A percentile compares a stretch with the other conserved stretches of the same genome.
Conservation (phyloP, 2,113 vertebrate genomes). For the Leucoraja erinaceus region DNA sequence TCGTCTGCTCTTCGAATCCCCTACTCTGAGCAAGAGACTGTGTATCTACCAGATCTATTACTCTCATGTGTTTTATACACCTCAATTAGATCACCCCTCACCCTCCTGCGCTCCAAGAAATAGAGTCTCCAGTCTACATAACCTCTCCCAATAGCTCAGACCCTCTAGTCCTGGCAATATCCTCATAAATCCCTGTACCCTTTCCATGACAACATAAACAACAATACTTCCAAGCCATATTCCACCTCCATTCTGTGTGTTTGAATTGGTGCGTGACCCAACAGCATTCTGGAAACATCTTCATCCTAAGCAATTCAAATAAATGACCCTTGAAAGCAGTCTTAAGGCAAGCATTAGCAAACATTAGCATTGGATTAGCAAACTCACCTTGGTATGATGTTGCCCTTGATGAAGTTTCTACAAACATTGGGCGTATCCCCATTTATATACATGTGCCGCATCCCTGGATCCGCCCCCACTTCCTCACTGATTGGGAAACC, state of each 20-base stretch:
- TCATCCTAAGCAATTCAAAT: background rate
- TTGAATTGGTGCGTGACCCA: background rate
- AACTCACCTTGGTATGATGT: background rate
- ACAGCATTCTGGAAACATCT: background rate
- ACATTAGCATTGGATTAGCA: background rate
- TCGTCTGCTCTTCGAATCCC: too few species aligned
- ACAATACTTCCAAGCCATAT: background rate
- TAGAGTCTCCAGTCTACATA: too few species aligned
- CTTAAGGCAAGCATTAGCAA: background rate
- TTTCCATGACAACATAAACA: background rate
- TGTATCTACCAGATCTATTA: too few species aligned
- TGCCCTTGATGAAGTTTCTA: background rate
- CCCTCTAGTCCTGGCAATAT: too few species aligned
- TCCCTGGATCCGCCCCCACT: background rate
- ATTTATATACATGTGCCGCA: background rate
- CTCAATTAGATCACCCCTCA: too few species aligned
- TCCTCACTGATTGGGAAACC: slow-evolving; percentile 8
- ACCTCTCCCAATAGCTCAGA: too few species aligned
- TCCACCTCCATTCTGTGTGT: background rate
- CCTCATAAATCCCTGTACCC: too few species aligned
- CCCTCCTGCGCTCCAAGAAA: too few species aligned
- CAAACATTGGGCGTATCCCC: background rate
- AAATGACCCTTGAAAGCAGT: background rate
- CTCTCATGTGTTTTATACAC: too few species aligned
- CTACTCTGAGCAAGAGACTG: too few species aligned